These are phyloP conservation scores for Lymantria monacha DNA, from an alignment of 2,888 invertebrate species.

Conservation along the genomic window DNA sequence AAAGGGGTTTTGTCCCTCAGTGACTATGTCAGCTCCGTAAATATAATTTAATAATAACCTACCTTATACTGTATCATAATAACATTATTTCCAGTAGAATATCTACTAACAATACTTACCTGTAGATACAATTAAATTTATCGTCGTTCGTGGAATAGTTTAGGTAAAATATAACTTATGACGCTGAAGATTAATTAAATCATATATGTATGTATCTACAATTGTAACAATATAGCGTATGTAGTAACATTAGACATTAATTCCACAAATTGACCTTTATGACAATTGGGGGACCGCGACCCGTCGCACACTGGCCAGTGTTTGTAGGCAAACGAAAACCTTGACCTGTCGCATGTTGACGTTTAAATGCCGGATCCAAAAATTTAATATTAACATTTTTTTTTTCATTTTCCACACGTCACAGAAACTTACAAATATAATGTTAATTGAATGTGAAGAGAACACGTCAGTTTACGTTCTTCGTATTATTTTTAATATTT, in stretches of 20 bases:
- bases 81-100: no score
- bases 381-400: constrained; percentile 40
- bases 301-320: constrained; percentile 4
- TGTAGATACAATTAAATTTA: neutral
- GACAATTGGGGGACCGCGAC: constrained; percentile 52
- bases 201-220: constrained; percentile 27
- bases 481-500: neutral
- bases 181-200: constrained; percentile 46
- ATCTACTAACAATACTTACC: no score
- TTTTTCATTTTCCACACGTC: constrained; percentile 34
- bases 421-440: constrained; percentile 24
- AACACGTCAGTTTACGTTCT: constrained; percentile 4
- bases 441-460: constrained; percentile 7
- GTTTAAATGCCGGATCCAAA: constrained; percentile 51
- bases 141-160: constrained; percentile 21
- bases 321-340: constrained; percentile 38
- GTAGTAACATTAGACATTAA: constrained; percentile 44
- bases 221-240: constrained; percentile 20
- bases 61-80: no score
- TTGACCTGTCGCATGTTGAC: constrained; percentile 68
- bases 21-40: no score
- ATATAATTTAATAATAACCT: no score
- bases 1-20: no score
- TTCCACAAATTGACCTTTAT: constrained; percentile 68
- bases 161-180: constrained; percentile 24